Percentiles rank a stretch among this genome's conserved stretches.
These are phyloP conservation scores for Spatulosminthurus flaviceps DNA, from an alignment of 2,888 invertebrate genomes.

Conservation along the genomic window DNA sequence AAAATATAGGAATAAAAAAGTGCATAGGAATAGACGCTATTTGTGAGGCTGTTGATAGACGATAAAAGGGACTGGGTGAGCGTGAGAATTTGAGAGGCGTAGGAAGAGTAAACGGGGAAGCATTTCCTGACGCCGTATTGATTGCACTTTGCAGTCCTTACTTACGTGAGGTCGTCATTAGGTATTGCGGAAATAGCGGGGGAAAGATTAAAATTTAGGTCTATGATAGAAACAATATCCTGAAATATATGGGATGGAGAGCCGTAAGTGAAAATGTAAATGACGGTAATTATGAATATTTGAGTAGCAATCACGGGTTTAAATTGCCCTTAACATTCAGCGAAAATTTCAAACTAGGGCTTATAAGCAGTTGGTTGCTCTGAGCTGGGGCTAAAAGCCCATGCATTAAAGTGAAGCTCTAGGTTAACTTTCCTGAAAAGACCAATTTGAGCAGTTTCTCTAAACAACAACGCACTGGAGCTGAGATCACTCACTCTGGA, in stretches of 20 bases:
- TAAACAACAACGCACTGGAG: neutral
- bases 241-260: conserved; percentile 8
- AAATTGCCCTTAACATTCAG: neutral
- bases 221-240: conserved; percentile 14
- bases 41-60: neutral
- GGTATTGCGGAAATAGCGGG: neutral
- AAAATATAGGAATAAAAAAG: too few relatives aligned
- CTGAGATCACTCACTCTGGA: neutral
- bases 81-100: neutral
- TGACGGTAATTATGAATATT: conserved; percentile 14
- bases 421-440: too few relatives aligned
- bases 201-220: neutral
- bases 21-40: too few relatives aligned
- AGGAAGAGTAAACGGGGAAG: neutral
- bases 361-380: neutral
- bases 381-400: too few relatives aligned
- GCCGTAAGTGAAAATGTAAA: conserved; percentile 11
- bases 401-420: too few relatives aligned
- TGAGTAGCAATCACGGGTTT: conserved; percentile 6
- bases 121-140: conserved; percentile 3
- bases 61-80: neutral
- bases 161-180: conserved; percentile 5
- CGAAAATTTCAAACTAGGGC: neutral
- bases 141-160: neutral
- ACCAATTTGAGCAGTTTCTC: neutral